phyloP scores from a whole-genome alignment of 2,888 invertebrate species.

The Clanis bilineata region DNA sequence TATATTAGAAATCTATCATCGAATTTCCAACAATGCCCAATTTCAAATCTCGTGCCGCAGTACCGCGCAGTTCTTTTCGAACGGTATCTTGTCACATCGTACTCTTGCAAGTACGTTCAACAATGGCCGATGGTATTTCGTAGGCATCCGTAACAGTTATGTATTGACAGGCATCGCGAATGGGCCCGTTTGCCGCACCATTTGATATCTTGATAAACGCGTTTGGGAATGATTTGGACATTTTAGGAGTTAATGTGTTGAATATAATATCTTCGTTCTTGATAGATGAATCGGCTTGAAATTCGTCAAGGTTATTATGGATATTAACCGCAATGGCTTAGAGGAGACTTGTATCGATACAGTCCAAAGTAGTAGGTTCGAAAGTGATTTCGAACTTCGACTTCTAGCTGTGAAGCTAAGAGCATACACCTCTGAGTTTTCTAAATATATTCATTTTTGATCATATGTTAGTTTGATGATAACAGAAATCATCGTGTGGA shows the following conservation, averaged over 20 bases:
- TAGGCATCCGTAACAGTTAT: conserved; percentile 20
- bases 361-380: too few relatives aligned
- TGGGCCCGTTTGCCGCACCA: conserved; percentile 5
- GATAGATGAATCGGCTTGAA: not conserved
- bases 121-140: conserved; percentile 22
- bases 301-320: not conserved
- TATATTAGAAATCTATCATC: too few relatives aligned
- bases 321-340: too few relatives aligned
- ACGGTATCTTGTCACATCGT: conserved; percentile 12
- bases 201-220: conserved; percentile 19
- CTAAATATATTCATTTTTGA: too few relatives aligned
- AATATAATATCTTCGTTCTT: not conserved
- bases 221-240: conserved; percentile 18
- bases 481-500: too few relatives aligned
- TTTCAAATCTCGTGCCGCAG: not conserved
- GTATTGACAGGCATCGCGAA: conserved; percentile 14
- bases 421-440: too few relatives aligned
- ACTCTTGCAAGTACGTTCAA: conserved; percentile 16
- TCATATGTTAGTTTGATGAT: too few relatives aligned
- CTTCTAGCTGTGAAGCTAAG: too few relatives aligned
- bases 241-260: conserved; percentile 1
- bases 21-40: not conserved
- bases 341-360: too few relatives aligned
- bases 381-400: too few relatives aligned
- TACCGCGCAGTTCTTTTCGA: not conserved